Percentiles rank a stretch among this genome's conserved stretches.
phyloP scores from a whole-genome alignment of 2,888 invertebrate genomes.

The Phaedon cochleariae region DNA sequence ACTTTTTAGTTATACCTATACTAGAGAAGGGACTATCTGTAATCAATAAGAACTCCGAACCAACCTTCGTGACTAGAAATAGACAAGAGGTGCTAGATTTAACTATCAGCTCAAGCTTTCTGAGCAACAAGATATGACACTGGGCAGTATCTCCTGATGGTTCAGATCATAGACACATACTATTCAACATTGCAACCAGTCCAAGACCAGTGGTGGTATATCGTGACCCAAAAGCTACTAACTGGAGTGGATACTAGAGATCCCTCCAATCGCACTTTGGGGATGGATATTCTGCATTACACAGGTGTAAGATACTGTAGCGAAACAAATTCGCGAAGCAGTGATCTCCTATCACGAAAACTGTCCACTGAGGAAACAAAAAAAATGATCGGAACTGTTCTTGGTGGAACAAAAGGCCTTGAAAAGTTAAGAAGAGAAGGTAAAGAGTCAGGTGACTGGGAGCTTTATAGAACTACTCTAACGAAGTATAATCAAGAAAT shows the following conservation, averaged over 20 bases:
- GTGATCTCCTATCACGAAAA: too few species aligned
- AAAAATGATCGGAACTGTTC: not conserved
- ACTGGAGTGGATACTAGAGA: not conserved
- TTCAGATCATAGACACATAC: not conserved
- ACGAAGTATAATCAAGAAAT: not conserved
- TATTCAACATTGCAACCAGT: not conserved
- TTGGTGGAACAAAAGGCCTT: not conserved
- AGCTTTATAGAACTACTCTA: not conserved
- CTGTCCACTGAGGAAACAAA: too few species aligned
- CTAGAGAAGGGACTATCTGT: not conserved
- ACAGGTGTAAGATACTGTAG: not conserved
- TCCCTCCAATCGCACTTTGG: not conserved
- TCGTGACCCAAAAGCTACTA: not conserved
- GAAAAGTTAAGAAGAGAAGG: not conserved
- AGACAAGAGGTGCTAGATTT: constrained; percentile 14
- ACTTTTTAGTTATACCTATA: not conserved
- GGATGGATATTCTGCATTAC: not conserved
- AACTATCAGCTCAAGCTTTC: constrained; percentile 15
- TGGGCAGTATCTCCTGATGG: constrained; percentile 17
- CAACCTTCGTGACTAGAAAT: constrained; percentile 15
- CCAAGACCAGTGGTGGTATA: not conserved
- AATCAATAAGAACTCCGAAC: constrained; percentile 13
- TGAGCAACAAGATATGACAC: constrained; percentile 18
- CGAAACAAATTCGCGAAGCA: not conserved
- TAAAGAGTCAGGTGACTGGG: not conserved